phyloP scores from a whole-genome alignment of 1,140 invertebrate species.

The Drosophila bipectinata region DNA sequence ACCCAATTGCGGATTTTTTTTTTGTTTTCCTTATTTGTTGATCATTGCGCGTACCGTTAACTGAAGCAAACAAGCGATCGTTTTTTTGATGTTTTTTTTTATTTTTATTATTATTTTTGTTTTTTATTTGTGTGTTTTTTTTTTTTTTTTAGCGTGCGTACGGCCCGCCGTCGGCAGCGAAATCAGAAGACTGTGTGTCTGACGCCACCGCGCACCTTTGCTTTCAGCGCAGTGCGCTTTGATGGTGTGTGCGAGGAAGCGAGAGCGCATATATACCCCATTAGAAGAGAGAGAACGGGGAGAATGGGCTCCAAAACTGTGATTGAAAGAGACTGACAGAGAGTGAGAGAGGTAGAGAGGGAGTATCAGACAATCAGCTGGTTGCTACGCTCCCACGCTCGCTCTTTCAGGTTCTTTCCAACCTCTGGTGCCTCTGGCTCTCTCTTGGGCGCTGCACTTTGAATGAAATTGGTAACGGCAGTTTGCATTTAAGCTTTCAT shows the following conservation, averaged over 20 bases:
- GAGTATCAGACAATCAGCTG: slow-evolving; percentile 60
- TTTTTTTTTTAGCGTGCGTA: slow-evolving; percentile 59
- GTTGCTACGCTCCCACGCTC: slow-evolving; percentile 17
- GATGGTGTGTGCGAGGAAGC: slow-evolving; percentile 40
- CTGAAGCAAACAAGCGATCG: slow-evolving; percentile 47
- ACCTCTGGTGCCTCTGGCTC: background rate
- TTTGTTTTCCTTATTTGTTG: slow-evolving; percentile 18
- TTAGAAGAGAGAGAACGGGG: slow-evolving; percentile 53
- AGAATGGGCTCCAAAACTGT: slow-evolving; percentile 1
- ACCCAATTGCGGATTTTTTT: slow-evolving; percentile 36
- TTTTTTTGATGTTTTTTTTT: slow-evolving; percentile 38
- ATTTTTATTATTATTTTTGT: slow-evolving; percentile 33
- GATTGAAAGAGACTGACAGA: slow-evolving; percentile 9
- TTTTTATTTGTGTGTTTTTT: slow-evolving; percentile 32
- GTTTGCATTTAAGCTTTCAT: slow-evolving; percentile 65
- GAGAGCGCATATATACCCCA: slow-evolving; percentile 19
- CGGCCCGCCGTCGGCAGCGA: slow-evolving; percentile 70
- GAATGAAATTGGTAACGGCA: slow-evolving; percentile 75
- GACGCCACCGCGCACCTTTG: slow-evolving; percentile 75
- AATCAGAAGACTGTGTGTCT: slow-evolving; percentile 78
- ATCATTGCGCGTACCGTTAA: slow-evolving; percentile 62
- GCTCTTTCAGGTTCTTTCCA: background rate
- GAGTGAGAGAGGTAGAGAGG: slow-evolving; percentile 13
- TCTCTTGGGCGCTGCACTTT: slow-evolving; percentile 51
- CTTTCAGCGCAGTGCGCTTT: slow-evolving; percentile 67